phyloP scores from a whole-genome alignment of 1,140 invertebrate species.

The Trichomalopsis sarcophagae region DNA sequence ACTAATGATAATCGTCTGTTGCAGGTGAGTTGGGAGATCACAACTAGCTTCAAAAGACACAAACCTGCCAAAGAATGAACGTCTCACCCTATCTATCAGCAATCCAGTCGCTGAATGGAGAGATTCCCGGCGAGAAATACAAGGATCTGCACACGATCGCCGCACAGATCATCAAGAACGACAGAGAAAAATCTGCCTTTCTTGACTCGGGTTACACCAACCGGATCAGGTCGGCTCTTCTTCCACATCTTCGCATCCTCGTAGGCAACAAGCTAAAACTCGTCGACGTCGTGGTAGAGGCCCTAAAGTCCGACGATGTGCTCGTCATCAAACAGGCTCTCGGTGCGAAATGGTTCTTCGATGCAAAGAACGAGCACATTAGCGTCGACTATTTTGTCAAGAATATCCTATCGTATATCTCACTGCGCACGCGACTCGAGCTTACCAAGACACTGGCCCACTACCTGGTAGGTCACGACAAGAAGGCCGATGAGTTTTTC shows the following conservation, averaged over 20 bases:
- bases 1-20: not conserved
- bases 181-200: not conserved
- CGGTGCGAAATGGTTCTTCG: constrained; percentile 60
- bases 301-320: constrained; percentile 60
- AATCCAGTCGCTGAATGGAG: constrained; percentile 63
- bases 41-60: not conserved
- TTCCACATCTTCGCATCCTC: constrained; percentile 56
- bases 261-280: constrained; percentile 56
- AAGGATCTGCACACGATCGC: constrained; percentile 57
- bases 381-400: constrained; percentile 58
- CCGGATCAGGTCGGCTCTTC: constrained; percentile 53
- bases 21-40: not conserved
- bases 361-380: constrained; percentile 48
- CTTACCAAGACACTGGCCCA: constrained; percentile 58
- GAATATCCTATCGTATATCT: constrained; percentile 58
- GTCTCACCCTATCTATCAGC: constrained; percentile 47
- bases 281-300: constrained; percentile 54
- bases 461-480: constrained; percentile 34
- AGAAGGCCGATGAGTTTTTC: constrained; percentile 60
- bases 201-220: not conserved
- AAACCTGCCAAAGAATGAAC: constrained; percentile 31
- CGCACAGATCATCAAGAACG: constrained; percentile 40
- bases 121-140: constrained; percentile 59
- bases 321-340: constrained; percentile 61
- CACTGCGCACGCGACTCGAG: constrained; percentile 57